These are phyloP conservation scores for Parnassius glacialis DNA, from an alignment of 2,888 invertebrate species.

Conservation along the genomic window DNA sequence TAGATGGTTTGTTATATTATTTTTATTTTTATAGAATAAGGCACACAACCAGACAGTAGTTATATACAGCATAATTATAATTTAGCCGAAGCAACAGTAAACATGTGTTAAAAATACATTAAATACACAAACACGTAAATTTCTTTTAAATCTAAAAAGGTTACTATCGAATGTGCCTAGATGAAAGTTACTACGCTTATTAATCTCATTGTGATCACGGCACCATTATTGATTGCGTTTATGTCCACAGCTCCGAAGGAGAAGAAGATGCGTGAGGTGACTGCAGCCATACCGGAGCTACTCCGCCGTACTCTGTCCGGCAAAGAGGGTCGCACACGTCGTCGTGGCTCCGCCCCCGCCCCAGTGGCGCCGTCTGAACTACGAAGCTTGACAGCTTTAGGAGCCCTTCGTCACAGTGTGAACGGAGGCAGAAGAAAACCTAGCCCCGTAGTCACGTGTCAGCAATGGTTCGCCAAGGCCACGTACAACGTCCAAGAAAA, in stretches of 20 bases:
- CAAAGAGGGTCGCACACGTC: constrained; percentile 47
- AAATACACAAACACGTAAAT: too few species aligned
- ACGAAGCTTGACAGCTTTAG: constrained; percentile 41
- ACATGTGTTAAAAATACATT: too few species aligned
- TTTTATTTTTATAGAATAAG: too few species aligned
- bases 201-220: too few species aligned
- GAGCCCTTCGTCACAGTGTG: constrained; percentile 44
- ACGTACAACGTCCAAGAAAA: constrained; percentile 44
- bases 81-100: too few species aligned
- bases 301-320: constrained; percentile 50
- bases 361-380: constrained; percentile 51
- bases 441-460: constrained; percentile 46
- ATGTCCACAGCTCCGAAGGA: constrained; percentile 47
- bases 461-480: constrained; percentile 55
- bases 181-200: too few species aligned
- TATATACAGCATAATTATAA: too few species aligned
- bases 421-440: constrained; percentile 52
- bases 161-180: too few species aligned
- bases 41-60: too few species aligned
- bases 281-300: constrained; percentile 47
- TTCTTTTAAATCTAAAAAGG: too few species aligned
- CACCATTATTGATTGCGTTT: neutral
- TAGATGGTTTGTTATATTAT: too few species aligned
- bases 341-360: constrained; percentile 64
- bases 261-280: constrained; percentile 50